Percentiles rank a stretch among this genome's conserved stretches.
Evolutionary conservation across 2,888 invertebrate species (phyloP).

Genomic region (Tricholauxania praeusta): DNA sequence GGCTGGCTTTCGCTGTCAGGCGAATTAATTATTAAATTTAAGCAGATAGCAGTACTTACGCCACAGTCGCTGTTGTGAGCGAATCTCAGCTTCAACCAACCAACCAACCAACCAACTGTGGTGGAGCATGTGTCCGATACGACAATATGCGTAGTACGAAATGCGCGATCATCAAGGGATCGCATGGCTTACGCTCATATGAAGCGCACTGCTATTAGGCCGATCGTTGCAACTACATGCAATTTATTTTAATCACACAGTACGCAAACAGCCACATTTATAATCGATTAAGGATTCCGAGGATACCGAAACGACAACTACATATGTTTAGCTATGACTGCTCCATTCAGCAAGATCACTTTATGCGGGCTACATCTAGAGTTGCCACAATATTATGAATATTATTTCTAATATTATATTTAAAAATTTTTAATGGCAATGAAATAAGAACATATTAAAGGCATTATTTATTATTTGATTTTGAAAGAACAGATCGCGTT

Average conservation of each 20-base stretch:
- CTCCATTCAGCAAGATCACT: slow-evolving; percentile 17
- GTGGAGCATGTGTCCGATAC: slow-evolving; percentile 21
- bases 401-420: too few relatives aligned
- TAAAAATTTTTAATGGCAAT: too few relatives aligned
- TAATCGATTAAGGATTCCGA: slow-evolving; percentile 56
- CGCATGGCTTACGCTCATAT: slow-evolving; percentile 12
- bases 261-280: slow-evolving; percentile 53
- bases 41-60: slow-evolving; percentile 21
- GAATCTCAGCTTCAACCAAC: slow-evolving; percentile 50
- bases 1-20: slow-evolving; percentile 19
- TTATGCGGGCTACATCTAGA: too few relatives aligned
- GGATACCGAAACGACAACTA: slow-evolving; percentile 25
- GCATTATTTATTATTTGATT: too few relatives aligned
- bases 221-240: slow-evolving; percentile 47
- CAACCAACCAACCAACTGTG: background rate
- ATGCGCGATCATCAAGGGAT: slow-evolving; percentile 35
- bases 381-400: too few relatives aligned
- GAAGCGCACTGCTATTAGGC: slow-evolving; percentile 35
- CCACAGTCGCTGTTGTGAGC: slow-evolving; percentile 47
- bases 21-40: slow-evolving; percentile 45
- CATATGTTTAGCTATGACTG: slow-evolving; percentile 42
- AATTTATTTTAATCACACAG: slow-evolving; percentile 63
- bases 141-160: slow-evolving; percentile 7
- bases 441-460: too few relatives aligned
- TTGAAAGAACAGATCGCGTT: too few relatives aligned